Evolutionary conservation across 2,797 vertebrate species (phyloP), one percentile per base, ranked within the genome.

Genomic region (Alfaro cultratus): DNA sequence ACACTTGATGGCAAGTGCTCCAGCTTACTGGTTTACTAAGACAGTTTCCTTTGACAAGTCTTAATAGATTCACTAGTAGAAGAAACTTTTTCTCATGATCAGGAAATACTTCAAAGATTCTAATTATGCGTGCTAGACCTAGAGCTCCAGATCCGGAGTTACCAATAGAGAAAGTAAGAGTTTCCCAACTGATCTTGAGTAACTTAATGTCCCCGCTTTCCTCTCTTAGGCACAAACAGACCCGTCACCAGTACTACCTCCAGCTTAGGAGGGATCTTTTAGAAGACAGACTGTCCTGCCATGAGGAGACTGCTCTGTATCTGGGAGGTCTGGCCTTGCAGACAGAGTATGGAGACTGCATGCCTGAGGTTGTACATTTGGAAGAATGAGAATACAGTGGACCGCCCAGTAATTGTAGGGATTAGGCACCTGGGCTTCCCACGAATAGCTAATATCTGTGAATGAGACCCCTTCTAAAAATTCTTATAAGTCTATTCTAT

Each of bases 211-310:
- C 2, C 64, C 6, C 0, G 0, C 0, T 67, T 45, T 57, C 77
- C 29, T 86, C 57, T 71, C 10, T 62, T 91, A 99, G 97, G 89
- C 96, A 98, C 16, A 94, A 94, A 83, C 91, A 95, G 91, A 98
- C 97, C 73, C 95, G 95, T 29, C 97, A 98, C 87, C 97, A 98
- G 89, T 97, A 96, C 92, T 98, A 98, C 93, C 96, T 99, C 64
- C 97, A 99, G 93, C 95, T 99, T 83, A 95, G 97, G 85, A 97
- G 94, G 92, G 98, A 99, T 87, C 89, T 99, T 85, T 88, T 98
- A 86, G 97, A 98, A 55, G 96, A 97, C 80, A 92, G 95, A 26
- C 81, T 98, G 76, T 93, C 93, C 76, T 97, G 97, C 93, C 95
- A 94, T 0, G 96, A 97, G 26, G 97, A 98, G 90, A 97, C 92